Conservation (phyloP, 2,888 invertebrate genomes). For the Drosophila peninsularis region DNA sequence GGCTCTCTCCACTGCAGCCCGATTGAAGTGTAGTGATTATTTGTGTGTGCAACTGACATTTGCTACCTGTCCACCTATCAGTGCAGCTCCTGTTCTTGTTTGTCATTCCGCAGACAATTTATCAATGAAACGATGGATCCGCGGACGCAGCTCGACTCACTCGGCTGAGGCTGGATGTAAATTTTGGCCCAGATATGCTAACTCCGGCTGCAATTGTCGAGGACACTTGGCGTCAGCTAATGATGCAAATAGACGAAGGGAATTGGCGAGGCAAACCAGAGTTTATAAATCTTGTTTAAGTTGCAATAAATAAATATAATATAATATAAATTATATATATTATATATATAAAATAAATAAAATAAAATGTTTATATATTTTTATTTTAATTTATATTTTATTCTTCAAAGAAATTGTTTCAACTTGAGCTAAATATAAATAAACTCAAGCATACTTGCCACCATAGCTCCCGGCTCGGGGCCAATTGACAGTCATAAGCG, state of each 20-base stretch:
- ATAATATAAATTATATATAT: no score
- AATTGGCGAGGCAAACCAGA: not conserved
- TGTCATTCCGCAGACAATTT: constrained; percentile 62
- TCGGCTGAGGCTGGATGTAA: constrained; percentile 48
- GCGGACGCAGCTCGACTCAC: constrained; percentile 18
- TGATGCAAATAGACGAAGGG: not conserved
- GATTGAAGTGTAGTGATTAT: constrained; percentile 77
- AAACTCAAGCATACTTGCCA: not conserved
- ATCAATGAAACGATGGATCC: constrained; percentile 78
- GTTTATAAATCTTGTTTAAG: no score
- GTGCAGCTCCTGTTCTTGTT: constrained; percentile 31
- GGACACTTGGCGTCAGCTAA: constrained; percentile 37
- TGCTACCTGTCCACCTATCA: constrained; percentile 54
- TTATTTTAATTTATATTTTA: no score
- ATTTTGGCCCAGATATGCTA: constrained; percentile 54
- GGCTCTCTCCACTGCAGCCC: constrained; percentile 27
- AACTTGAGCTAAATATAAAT: not conserved
- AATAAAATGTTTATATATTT: no score
- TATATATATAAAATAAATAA: no score
- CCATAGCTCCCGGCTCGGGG: not conserved
- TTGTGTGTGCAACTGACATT: constrained; percentile 43
- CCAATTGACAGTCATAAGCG: constrained; percentile 39
- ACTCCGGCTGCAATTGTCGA: constrained; percentile 29
- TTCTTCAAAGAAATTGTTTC: no score
- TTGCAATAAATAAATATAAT: no score